phyloP scores from a whole-genome alignment of 2,113 vertebrate species.

The Athene cunicularia region DNA sequence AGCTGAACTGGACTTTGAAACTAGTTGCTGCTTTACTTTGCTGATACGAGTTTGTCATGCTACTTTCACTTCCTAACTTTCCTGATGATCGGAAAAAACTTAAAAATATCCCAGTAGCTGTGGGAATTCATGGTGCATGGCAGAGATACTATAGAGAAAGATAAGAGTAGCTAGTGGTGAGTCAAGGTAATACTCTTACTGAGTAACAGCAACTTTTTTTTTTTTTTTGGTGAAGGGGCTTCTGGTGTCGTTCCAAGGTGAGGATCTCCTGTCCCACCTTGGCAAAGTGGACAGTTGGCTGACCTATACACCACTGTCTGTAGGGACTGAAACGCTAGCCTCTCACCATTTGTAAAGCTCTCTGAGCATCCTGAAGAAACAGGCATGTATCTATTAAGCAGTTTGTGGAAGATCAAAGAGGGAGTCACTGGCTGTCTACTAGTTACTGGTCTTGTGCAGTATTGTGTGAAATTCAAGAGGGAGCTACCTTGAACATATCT shows the following conservation, averaged over 20 bases:
- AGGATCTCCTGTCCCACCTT: neutral
- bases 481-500: neutral
- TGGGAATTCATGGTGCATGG: neutral
- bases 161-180: neutral
- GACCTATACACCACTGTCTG: neutral
- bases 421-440: neutral
- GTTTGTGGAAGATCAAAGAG: neutral
- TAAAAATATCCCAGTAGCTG: neutral
- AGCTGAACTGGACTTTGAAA: constrained; percentile 35
- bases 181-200: neutral
- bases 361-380: neutral
- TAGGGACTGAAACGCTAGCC: neutral
- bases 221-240: neutral
- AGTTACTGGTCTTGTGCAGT: neutral
- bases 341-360: neutral
- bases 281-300: neutral
- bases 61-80: neutral
- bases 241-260: neutral
- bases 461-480: neutral
- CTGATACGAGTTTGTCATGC: neutral
- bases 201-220: neutral
- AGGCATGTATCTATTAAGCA: neutral
- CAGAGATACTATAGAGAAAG: neutral
- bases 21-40: neutral
- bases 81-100: neutral